A percentile compares a stretch with the other conserved stretches of the same genome.
These are phyloP conservation scores for Tenthredo mesomela DNA, from an alignment of 2,888 invertebrate species.

Conservation along the genomic window DNA sequence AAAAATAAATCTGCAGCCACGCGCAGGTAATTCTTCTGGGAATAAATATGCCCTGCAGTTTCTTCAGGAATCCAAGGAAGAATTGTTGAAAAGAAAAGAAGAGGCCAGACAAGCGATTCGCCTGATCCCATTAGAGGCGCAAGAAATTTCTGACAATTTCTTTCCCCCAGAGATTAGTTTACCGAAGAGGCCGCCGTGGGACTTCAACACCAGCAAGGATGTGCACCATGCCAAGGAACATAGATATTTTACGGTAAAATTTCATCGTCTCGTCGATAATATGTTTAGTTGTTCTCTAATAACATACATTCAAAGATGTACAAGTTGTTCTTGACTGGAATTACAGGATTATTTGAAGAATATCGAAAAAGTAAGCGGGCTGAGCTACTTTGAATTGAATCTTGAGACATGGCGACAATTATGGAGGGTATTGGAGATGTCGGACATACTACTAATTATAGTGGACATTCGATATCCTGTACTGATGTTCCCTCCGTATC, in stretches of 20 bases:
- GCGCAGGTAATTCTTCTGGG: slow-evolving; percentile 78
- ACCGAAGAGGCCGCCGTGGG: slow-evolving; percentile 93
- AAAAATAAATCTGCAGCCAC: slow-evolving; percentile 85
- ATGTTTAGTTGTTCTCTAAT: not conserved
- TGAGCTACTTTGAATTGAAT: slow-evolving; percentile 96
- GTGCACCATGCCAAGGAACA: slow-evolving; percentile 90
- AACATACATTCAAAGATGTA: not conserved
- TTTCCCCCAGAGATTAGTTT: slow-evolving; percentile 87
- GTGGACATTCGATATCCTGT: slow-evolving; percentile 93
- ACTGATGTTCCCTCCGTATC: slow-evolving; percentile 93
- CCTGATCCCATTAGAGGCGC: slow-evolving; percentile 80
- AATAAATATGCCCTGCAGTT: slow-evolving; percentile 91
- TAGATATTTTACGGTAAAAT: slow-evolving; percentile 87
- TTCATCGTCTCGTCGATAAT: not conserved
- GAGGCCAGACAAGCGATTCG: slow-evolving; percentile 82
- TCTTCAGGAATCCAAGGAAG: slow-evolving; percentile 88
- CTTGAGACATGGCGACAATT: slow-evolving; percentile 97
- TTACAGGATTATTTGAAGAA: slow-evolving; percentile 87
- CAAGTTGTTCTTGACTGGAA: not conserved
- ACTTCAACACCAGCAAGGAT: slow-evolving; percentile 86
- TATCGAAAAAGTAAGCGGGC: slow-evolving; percentile 83
- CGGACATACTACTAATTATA: slow-evolving; percentile 92
- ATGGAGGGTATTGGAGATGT: slow-evolving; percentile 97
- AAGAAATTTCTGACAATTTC: slow-evolving; percentile 86
- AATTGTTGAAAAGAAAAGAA: slow-evolving; percentile 85